A percentile compares a stretch with the other conserved stretches of the same genome.
These are phyloP conservation scores for Dinocampus coccinellae DNA, from an alignment of 2,888 invertebrate species.

Conservation along the genomic window DNA sequence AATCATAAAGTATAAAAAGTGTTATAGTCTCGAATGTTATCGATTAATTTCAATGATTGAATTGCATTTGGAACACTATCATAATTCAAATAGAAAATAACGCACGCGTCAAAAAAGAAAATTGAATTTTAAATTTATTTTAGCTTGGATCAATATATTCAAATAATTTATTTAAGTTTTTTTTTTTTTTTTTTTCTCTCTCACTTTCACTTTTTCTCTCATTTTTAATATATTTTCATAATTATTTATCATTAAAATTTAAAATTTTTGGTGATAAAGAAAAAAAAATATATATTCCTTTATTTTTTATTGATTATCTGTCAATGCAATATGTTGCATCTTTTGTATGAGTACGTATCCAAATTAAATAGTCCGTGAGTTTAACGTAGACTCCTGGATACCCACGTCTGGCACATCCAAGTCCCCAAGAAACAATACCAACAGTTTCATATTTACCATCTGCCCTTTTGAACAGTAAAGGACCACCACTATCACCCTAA, in stretches of 20 bases:
- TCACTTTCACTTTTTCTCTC: too few species aligned
- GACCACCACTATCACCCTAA: conserved; percentile 80
- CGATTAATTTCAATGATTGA: background rate
- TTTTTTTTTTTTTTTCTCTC: too few species aligned
- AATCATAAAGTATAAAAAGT: background rate
- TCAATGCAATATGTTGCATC: conserved; percentile 59
- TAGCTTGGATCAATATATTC: background rate
- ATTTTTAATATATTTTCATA: background rate
- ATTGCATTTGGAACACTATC: background rate
- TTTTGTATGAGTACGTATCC: conserved; percentile 61
- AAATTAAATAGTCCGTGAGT: conserved; percentile 56
- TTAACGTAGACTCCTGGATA: conserved; percentile 70
- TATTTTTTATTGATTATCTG: conserved; percentile 33
- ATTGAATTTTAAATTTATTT: background rate
- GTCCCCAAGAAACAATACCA: conserved; percentile 78
- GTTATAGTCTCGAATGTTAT: background rate
- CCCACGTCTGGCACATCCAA: conserved; percentile 75
- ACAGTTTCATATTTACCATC: conserved; percentile 74
- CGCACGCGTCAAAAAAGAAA: background rate
- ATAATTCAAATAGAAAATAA: conserved; percentile 1
- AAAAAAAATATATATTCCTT: too few species aligned
- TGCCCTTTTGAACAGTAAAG: conserved; percentile 71
- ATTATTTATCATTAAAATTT: background rate
- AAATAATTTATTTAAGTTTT: background rate
- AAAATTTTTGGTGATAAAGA: background rate